These are phyloP conservation scores for Crotophaga sulcirostris DNA, from an alignment of 2,113 vertebrate genomes.

Conservation along the genomic window DNA sequence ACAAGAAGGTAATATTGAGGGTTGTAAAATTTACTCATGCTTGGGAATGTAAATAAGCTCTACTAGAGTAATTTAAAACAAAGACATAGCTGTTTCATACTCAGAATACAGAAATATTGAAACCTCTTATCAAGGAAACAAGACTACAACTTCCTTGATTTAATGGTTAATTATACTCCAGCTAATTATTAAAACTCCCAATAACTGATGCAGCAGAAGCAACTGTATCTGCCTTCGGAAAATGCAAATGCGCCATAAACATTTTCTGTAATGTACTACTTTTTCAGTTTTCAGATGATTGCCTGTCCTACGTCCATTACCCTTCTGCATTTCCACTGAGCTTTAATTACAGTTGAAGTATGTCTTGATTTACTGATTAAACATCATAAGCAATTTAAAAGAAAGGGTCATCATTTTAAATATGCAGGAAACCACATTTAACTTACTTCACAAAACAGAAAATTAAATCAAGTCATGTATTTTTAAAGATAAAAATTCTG, in stretches of 20 bases:
- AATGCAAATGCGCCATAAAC: slow-evolving; percentile 52
- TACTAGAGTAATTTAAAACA: not conserved
- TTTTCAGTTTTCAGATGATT: slow-evolving; percentile 49
- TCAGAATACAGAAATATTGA: slow-evolving; percentile 5
- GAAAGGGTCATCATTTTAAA: slow-evolving; percentile 21
- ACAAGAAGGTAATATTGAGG: not conserved
- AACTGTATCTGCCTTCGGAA: slow-evolving; percentile 7
- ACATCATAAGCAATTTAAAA: slow-evolving; percentile 22
- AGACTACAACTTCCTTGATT: slow-evolving; percentile 21
- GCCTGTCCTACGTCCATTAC: slow-evolving; percentile 13
- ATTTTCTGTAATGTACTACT: slow-evolving; percentile 25
- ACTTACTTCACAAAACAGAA: not conserved
- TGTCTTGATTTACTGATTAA: slow-evolving; percentile 57
- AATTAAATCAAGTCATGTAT: not conserved
- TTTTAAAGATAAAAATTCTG: not conserved
- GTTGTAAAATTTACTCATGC: not conserved
- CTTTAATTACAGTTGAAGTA: slow-evolving; percentile 54
- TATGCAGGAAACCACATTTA: not conserved
- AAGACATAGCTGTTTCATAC: not conserved
- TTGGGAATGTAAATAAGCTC: slow-evolving; percentile 2
- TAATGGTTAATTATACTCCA: slow-evolving; percentile 57
- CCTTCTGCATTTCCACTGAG: slow-evolving; percentile 23
- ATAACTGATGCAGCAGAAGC: slow-evolving; percentile 31
- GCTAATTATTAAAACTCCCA: slow-evolving; percentile 62
- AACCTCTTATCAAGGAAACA: slow-evolving; percentile 1